Percentiles rank a stretch among this genome's conserved stretches.
Conservation (phyloP, 2,888 invertebrate genomes). For the Phymatocera aterrima region DNA sequence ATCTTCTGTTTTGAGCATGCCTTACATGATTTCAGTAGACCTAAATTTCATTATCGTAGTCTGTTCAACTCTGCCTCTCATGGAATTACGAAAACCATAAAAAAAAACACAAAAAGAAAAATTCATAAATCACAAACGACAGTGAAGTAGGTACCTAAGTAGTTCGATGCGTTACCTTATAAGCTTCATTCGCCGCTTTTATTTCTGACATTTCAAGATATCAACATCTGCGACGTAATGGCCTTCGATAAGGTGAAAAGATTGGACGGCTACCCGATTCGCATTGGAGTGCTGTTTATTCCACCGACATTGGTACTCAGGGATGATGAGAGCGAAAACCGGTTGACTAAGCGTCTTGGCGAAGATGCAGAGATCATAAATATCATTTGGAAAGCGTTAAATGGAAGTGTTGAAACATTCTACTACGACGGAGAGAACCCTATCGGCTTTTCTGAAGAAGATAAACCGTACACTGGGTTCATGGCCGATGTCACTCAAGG, state of each 20-base stretch:
- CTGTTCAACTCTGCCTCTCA: neutral
- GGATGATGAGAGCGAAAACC: constrained; percentile 17
- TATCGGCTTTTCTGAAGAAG: neutral
- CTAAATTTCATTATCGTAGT: neutral
- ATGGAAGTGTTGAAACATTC: constrained; percentile 47
- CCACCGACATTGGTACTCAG: constrained; percentile 49
- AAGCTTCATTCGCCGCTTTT: neutral
- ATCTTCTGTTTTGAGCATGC: neutral
- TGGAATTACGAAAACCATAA: neutral
- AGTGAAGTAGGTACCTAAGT: neutral
- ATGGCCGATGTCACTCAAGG: constrained; percentile 52
- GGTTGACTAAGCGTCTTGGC: constrained; percentile 50
- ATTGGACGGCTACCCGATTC: constrained; percentile 54
- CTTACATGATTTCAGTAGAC: neutral
- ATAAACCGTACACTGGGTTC: constrained; percentile 46
- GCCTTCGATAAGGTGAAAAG: constrained; percentile 52
- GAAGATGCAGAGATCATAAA: constrained; percentile 56
- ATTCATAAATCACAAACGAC: neutral
- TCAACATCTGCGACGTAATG: constrained; percentile 50
- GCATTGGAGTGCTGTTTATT: constrained; percentile 52
- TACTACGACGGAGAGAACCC: constrained; percentile 45
- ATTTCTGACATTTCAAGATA: constrained; percentile 40
- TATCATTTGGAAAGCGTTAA: constrained; percentile 51
- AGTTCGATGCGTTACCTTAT: neutral
- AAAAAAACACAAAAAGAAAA: neutral